Evolutionary conservation across 2,888 invertebrate genomes (phyloP).

Genomic region (Polia nebulosa): DNA sequence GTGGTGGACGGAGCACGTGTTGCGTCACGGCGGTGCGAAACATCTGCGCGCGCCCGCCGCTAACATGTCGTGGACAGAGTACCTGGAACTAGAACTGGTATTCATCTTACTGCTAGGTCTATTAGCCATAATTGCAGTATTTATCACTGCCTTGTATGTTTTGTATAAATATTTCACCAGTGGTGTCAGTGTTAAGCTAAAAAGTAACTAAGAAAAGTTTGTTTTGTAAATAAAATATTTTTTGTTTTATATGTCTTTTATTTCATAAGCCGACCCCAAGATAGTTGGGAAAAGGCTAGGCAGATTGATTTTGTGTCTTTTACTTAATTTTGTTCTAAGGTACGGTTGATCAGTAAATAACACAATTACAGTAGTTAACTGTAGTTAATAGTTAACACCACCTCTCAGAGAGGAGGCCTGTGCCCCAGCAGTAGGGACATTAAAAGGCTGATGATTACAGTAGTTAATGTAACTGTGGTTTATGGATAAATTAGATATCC

Average conservation of each 20-base stretch:
- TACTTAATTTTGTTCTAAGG: neutral
- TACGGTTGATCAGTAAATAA: neutral
- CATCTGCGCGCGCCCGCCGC: constrained; percentile 80
- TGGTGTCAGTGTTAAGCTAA: constrained; percentile 16
- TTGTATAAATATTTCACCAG: constrained; percentile 38
- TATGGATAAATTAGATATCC: too few species aligned
- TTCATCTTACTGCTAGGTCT: constrained; percentile 27
- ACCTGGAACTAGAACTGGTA: constrained; percentile 70
- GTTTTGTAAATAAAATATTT: neutral
- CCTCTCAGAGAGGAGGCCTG: too few species aligned
- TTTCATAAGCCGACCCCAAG: neutral
- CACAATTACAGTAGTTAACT: too few species aligned
- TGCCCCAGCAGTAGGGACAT: too few species aligned
- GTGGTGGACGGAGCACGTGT: constrained; percentile 88
- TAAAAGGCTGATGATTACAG: too few species aligned
- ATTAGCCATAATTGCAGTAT: neutral
- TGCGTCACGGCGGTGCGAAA: constrained; percentile 80
- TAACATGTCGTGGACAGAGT: constrained; percentile 69
- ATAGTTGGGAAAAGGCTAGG: too few species aligned
- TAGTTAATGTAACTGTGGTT: too few species aligned
- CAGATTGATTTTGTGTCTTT: too few species aligned
- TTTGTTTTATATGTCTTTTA: neutral
- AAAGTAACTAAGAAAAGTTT: constrained; percentile 17
- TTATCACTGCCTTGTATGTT: constrained; percentile 3
- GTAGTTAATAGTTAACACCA: too few species aligned